Percentiles rank a stretch among this genome's conserved stretches.
Evolutionary conservation across 2,888 invertebrate genomes (phyloP).

Genomic region (Chesias legatella): DNA sequence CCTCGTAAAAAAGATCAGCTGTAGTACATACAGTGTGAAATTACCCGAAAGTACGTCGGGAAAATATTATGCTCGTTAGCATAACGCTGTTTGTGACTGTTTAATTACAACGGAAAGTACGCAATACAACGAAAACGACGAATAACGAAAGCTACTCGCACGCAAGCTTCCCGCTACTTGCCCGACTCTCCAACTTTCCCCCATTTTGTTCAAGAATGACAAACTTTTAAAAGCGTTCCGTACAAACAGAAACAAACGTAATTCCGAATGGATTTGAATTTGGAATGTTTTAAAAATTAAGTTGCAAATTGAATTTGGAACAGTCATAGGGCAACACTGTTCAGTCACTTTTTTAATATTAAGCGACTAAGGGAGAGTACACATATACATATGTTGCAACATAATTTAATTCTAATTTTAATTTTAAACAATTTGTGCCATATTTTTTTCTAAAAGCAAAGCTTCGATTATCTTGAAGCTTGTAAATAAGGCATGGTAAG

Average conservation of each 20-base stretch:
- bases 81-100: slow-evolving; percentile 43
- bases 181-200: slow-evolving; percentile 21
- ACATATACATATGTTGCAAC: slow-evolving; percentile 7
- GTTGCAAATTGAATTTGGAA: slow-evolving; percentile 22
- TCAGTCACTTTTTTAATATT: slow-evolving; percentile 13
- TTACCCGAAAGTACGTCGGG: slow-evolving; percentile 23
- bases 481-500: too few species aligned
- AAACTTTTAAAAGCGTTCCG: slow-evolving; percentile 29
- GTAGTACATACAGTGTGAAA: slow-evolving; percentile 17
- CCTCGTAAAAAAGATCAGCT: slow-evolving; percentile 10
- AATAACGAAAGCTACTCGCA: slow-evolving; percentile 33
- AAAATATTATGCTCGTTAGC: slow-evolving; percentile 42
- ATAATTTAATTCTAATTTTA: slow-evolving; percentile 2
- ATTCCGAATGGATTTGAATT: slow-evolving; percentile 27
- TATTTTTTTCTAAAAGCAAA: not conserved
- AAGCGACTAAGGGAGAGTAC: slow-evolving; percentile 3
- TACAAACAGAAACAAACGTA: slow-evolving; percentile 25
- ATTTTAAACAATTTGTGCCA: not conserved
- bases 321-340: slow-evolving; percentile 5
- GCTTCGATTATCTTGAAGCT: too few species aligned
- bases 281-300: slow-evolving; percentile 25
- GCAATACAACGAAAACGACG: slow-evolving; percentile 30
- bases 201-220: slow-evolving; percentile 24
- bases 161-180: slow-evolving; percentile 18
- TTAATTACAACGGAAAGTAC: slow-evolving; percentile 43